Base-by-base conservation (phyloP, 2,888 invertebrate species). In the Quadriops clusia region DNA sequence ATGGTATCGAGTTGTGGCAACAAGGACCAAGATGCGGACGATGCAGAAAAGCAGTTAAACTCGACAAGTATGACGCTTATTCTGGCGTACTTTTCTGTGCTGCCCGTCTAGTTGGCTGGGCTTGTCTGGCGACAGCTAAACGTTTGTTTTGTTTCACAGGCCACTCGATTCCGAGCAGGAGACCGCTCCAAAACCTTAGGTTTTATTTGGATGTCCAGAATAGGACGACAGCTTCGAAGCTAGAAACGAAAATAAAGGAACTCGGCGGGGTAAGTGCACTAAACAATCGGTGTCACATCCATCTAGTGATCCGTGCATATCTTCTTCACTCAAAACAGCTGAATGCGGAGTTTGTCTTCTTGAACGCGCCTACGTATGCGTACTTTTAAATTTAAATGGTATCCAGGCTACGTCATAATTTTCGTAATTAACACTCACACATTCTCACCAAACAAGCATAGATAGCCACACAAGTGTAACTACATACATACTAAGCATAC, bases 141-240 rank as follows among this genome's bases (percentile, higher is more conserved):
- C n/a, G n/a, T n/a, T n/a, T n/a, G n/a, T n/a, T n/a, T n/a, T n/a
- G 24, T 11, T 23, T 28, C 32, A 33, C 30, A 36, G 23, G 28
- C 16, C 14, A 18, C 17, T 9, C 15, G 23, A 14, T 14, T 16
- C 36, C 41, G 45, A 47, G 43, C 43, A 58, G 61, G 33, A 70
- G 68, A 51, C 71, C 72, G 28, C 55, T 80, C 54, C 68, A 68
- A 48, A 72, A 74, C 58, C 76, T 74, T 52, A 74, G 70, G 54
- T 80, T 81, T 64, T 82, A 79, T 60, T 68, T 82, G 68, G 79
- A 81, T 54, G 70, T 82, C 47, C 75, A 77, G 63, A 80, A 77
- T 50, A 72, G 74, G 64, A 69, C 67, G 44, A 59, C 73, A 32
- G 66, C 72, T 38, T 64, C 67, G 49, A 75, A 73, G 43, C 60